Conservation (phyloP, 2,888 invertebrate species). For the Sturmia bella region DNA sequence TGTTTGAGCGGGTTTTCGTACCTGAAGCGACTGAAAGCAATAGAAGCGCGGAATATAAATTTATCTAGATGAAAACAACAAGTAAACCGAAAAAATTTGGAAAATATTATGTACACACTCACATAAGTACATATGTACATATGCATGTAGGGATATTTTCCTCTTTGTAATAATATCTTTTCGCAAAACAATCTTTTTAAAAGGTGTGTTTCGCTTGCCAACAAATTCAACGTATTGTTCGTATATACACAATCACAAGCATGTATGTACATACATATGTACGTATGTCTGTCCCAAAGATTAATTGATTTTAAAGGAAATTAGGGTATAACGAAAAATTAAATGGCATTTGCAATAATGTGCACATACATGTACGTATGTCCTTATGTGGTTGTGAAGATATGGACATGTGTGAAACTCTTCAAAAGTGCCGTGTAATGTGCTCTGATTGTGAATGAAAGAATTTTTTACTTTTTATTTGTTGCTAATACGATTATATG, state of each 20-base stretch:
- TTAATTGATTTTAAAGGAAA: slow-evolving; percentile 46
- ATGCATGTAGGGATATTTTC: too few species aligned
- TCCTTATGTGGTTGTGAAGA: neutral
- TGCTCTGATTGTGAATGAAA: slow-evolving; percentile 42
- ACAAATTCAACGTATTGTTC: neutral
- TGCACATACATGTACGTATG: neutral
- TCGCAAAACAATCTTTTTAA: neutral
- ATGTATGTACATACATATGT: too few species aligned
- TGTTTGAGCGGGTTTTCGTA: too few species aligned
- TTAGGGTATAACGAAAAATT: neutral
- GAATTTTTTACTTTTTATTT: neutral
- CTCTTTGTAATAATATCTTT: too few species aligned
- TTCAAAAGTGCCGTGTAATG: slow-evolving; percentile 52
- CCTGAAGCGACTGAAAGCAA: too few species aligned
- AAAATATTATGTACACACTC: too few species aligned
- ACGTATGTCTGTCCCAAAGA: slow-evolving; percentile 44
- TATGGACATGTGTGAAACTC: slow-evolving; percentile 58
- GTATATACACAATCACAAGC: too few species aligned
- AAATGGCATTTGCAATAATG: neutral
- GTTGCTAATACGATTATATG: slow-evolving; percentile 38
- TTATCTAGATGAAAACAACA: too few species aligned
- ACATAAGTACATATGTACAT: too few species aligned
- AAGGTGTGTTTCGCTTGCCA: slow-evolving; percentile 5
- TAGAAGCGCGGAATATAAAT: too few species aligned
- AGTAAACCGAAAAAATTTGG: too few species aligned